Evolutionary conservation across 1,140 invertebrate species (phyloP).

Genomic region (Trichoplusia ni): DNA sequence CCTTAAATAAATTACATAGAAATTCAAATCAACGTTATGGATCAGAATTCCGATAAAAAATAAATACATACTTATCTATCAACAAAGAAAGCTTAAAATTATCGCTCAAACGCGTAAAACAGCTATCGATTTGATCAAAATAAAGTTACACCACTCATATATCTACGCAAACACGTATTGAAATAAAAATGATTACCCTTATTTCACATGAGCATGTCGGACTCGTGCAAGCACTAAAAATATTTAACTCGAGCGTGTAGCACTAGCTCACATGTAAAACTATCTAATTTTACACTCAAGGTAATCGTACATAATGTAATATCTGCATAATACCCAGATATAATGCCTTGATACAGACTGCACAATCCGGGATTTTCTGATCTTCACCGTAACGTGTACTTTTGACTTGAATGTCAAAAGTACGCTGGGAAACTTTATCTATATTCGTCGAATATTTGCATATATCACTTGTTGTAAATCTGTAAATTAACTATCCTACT

Average conservation of each 20-base stretch:
- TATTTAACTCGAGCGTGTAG: slow-evolving; percentile 40
- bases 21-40: too few species aligned
- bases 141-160: neutral
- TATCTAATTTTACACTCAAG: slow-evolving; percentile 68
- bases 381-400: too few species aligned
- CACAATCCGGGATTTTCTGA: slow-evolving; percentile 48
- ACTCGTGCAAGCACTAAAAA: slow-evolving; percentile 33
- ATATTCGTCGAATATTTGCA: too few species aligned
- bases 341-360: slow-evolving; percentile 52
- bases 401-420: too few species aligned
- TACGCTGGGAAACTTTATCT: too few species aligned
- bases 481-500: too few species aligned
- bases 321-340: slow-evolving; percentile 65
- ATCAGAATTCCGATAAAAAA: too few species aligned
- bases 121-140: neutral
- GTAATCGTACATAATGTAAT: slow-evolving; percentile 61
- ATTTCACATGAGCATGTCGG: neutral
- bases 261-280: slow-evolving; percentile 48
- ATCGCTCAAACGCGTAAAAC: neutral
- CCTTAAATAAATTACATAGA: too few species aligned
- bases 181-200: slow-evolving; percentile 6
- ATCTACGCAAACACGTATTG: neutral
- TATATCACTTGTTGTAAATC: too few species aligned
- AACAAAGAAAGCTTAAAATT: neutral
- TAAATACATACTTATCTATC: too few species aligned